A percentile compares a stretch with the other conserved stretches of the same genome.
These are phyloP conservation scores for Eidolon dupreanum DNA, from an alignment of 2,797 vertebrate species.

Conservation along the genomic window DNA sequence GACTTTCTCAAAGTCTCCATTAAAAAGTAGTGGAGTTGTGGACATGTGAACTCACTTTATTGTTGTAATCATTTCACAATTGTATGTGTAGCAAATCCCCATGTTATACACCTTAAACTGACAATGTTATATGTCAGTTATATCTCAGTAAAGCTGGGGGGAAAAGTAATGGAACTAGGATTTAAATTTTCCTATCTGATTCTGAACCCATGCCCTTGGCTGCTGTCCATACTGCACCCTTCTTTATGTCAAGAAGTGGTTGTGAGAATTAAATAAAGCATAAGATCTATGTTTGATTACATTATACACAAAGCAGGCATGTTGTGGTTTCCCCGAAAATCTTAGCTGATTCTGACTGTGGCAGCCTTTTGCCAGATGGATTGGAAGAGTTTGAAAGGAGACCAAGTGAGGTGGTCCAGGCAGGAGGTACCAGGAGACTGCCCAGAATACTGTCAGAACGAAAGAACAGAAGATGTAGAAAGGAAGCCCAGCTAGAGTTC, in stretches of 20 bases:
- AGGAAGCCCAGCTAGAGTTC: background rate
- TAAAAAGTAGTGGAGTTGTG: background rate
- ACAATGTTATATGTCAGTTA: background rate
- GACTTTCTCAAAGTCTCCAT: background rate
- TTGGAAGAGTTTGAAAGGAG: background rate
- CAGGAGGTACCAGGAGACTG: background rate
- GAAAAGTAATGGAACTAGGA: background rate
- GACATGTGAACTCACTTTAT: background rate
- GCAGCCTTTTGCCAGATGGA: background rate
- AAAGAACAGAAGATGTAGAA: background rate
- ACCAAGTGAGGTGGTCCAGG: background rate
- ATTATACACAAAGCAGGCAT: background rate
- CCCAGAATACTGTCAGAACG: background rate
- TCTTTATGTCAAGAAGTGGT: background rate
- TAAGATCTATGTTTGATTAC: background rate
- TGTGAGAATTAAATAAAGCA: background rate
- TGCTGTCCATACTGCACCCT: background rate
- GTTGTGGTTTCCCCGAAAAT: background rate
- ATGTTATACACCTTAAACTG: background rate
- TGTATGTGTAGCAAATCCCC: background rate
- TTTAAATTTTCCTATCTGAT: background rate
- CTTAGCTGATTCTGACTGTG: background rate
- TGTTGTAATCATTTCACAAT: background rate
- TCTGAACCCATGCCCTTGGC: background rate
- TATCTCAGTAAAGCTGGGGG: background rate